Base-by-base conservation (phyloP, 2,888 invertebrate species). In the Belgica antarctica region DNA sequence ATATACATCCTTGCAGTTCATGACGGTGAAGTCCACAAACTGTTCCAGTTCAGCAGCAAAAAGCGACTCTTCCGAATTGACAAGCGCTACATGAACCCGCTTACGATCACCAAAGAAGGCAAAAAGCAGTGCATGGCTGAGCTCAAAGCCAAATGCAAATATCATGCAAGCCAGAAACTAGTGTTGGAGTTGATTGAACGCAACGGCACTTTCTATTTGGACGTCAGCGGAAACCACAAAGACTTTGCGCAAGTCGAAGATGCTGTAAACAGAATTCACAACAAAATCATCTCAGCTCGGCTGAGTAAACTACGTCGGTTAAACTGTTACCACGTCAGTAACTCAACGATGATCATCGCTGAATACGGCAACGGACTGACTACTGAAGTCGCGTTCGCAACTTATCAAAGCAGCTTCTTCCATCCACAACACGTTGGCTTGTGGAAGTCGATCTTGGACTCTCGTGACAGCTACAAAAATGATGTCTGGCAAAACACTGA, bases 11-110 rank as follows among this genome's bases (percentile, higher is more conserved):
- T 59, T 2, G 2, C 59, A 4, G 8, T 59, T 27, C 59, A 59
- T 15, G 59, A 59, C 5, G 59, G 59, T 4, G 59, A 59, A 25
- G 22, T 59, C 27, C 24, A 25, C 25, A 59, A 59, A 19, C 24
- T 59, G 3, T 59, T 59, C 10, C 1, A 59, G 8, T 59, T 59
- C n/a, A 10, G 25, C 22, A 59, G 22, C 25, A 59, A 59, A 25
- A 24, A 2, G n/a, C 25, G 59, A 4, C 5, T 59, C 27, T 27
- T 59, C 27, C 24, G 25, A 4, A 59, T 59, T 22, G 25, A 59
- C 27, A 59, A 59, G 15, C 59, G 25, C 4, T 59, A 59, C 12
- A 1, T 59, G 12, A 25, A 59, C 15, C 59, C 59, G n/a, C 25
- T 1, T n/a, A 59, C 25, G 2, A 22, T 15, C 1, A 3, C 4